A percentile compares a stretch with the other conserved stretches of the same genome.
phyloP scores from a whole-genome alignment of 2,888 invertebrate genomes.

The Agyllia agylla region DNA sequence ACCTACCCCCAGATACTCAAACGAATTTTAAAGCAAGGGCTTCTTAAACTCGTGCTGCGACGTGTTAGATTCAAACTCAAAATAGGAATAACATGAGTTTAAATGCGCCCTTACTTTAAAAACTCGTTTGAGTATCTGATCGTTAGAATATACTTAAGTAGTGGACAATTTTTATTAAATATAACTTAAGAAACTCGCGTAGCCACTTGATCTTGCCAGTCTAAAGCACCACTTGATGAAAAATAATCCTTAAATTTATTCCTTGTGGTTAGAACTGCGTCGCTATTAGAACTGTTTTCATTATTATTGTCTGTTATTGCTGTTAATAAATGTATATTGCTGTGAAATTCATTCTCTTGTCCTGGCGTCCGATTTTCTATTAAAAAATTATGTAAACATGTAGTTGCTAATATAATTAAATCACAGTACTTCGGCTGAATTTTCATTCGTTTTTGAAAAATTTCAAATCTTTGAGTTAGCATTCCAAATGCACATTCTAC shows the following conservation, averaged over 20 bases:
- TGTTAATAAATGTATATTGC: not conserved
- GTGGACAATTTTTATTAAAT: not conserved
- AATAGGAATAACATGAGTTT: not conserved
- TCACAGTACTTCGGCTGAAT: not conserved
- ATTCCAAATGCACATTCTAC: not conserved
- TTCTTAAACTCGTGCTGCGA: not conserved
- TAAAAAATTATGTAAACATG: not conserved
- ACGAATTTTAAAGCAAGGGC: not conserved
- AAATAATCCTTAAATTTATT: not conserved
- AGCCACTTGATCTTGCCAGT: not conserved
- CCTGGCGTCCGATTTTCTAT: not conserved
- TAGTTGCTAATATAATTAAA: not conserved
- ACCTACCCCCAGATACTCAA: not conserved
- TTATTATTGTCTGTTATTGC: not conserved
- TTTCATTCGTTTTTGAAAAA: not conserved
- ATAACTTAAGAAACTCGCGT: not conserved
- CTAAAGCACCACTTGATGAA: not conserved
- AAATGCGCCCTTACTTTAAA: not conserved
- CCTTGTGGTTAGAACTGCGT: not conserved
- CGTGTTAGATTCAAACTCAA: not conserved
- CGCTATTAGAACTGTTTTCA: not conserved
- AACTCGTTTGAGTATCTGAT: not conserved
- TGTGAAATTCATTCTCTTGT: not conserved
- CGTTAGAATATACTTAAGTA: not conserved
- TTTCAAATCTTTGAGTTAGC: not conserved